These are phyloP conservation scores for Bilobella aurantiaca DNA, from an alignment of 1,140 invertebrate species.

Conservation along the genomic window DNA sequence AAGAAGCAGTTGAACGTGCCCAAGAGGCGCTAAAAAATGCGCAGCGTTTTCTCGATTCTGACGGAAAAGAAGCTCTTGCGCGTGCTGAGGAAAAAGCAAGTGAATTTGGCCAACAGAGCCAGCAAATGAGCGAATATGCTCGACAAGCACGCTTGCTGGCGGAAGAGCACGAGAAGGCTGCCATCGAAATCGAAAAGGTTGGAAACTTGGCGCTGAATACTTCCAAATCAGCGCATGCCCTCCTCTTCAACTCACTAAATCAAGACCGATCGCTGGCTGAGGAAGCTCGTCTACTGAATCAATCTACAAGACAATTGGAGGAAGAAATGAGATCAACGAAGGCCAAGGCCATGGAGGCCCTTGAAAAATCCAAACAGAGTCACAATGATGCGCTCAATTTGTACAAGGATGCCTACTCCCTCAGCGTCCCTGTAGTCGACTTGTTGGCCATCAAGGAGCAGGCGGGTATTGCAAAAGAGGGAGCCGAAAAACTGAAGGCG, in stretches of 20 bases:
- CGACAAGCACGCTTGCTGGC: conserved; percentile 69
- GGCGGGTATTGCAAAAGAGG: conserved; percentile 35
- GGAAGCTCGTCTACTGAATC: conserved; percentile 16
- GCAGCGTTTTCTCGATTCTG: conserved; percentile 29
- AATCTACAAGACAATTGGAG: conserved; percentile 21
- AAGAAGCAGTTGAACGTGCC: conserved; percentile 61
- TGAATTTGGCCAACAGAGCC: conserved; percentile 78
- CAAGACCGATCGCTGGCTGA: conserved; percentile 61
- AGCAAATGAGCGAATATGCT: conserved; percentile 81
- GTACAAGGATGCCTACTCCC: conserved; percentile 60
- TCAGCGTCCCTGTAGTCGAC: conserved; percentile 63
- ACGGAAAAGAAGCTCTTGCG: conserved; percentile 27
- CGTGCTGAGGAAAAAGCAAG: conserved; percentile 67
- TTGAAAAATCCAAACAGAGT: conserved; percentile 57
- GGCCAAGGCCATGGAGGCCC: conserved; percentile 52
- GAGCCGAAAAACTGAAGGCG: conserved; percentile 48
- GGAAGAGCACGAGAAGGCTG: conserved; percentile 62
- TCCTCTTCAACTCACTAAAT: conserved; percentile 67
- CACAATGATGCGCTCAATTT: conserved; percentile 69
- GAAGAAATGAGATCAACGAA: conserved; percentile 26
- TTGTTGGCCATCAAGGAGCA: conserved; percentile 52
- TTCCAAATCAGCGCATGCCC: conserved; percentile 63
- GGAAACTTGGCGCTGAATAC: conserved; percentile 72
- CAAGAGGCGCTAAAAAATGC: conserved; percentile 51
- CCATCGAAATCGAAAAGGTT: conserved; percentile 60